Evolutionary conservation across 2,888 invertebrate species (phyloP).

Genomic region (Heliconius hortense): DNA sequence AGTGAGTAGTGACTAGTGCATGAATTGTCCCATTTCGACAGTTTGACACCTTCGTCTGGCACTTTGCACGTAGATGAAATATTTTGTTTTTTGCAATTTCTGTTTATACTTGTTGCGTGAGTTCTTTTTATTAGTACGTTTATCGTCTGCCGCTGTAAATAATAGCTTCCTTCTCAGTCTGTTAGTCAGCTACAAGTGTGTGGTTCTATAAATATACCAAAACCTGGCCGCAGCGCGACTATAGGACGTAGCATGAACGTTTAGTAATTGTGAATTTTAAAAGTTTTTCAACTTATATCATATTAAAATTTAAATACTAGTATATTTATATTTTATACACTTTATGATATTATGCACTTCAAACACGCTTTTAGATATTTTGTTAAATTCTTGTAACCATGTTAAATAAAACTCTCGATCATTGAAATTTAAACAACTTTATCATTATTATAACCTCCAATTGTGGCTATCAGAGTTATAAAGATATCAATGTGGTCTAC

Average conservation of each 20-base stretch:
- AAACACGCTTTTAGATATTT: constrained; percentile 5
- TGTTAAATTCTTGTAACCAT: neutral
- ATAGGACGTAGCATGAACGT: constrained; percentile 44
- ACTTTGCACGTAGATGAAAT: constrained; percentile 60
- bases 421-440: neutral
- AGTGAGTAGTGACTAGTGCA: constrained; percentile 50
- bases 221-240: constrained; percentile 55
- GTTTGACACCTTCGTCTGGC: constrained; percentile 61
- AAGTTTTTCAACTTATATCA: constrained; percentile 1
- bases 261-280: constrained; percentile 31
- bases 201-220: constrained; percentile 70
- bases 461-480: neutral
- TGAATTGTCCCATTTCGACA: constrained; percentile 54
- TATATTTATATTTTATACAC: neutral
- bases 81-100: constrained; percentile 41
- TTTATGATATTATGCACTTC: neutral
- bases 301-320: neutral
- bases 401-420: neutral
- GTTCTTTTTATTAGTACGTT: constrained; percentile 47
- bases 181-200: constrained; percentile 62
- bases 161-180: constrained; percentile 54
- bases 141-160: constrained; percentile 51
- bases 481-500: constrained; percentile 8
- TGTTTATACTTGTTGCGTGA: constrained; percentile 33
- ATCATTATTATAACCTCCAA: constrained; percentile 8